Base-by-base conservation (phyloP, 2,797 vertebrate genomes). In the Erpetoichthys calabaricus region DNA sequence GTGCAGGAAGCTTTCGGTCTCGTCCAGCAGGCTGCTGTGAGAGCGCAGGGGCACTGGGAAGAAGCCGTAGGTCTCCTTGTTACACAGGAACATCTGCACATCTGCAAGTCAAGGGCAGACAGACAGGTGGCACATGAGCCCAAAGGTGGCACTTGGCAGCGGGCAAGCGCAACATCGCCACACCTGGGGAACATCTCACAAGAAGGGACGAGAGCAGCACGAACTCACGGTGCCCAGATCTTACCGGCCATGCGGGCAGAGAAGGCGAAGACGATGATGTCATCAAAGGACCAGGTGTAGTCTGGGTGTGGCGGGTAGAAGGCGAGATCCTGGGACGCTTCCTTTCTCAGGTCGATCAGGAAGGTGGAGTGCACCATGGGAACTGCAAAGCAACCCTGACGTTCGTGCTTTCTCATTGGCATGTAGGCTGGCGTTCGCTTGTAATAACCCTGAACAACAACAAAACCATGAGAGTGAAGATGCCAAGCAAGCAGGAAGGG, bases 351-450 rank as follows among this genome's bases (percentile, higher is more conserved):
- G 68, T 97, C 92, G 1, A 97, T 70, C 53, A 97, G 81, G 69
- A 97, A 88, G 9, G 90, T 94, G 3, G 93, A 97, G 74, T 97
- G 92, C 47, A 94, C 91, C 93, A 97, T 97, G 58, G 92, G 90
- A 25, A 97, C 91, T 0, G 91, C 80, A 53, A 97, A 97, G 71
- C 92, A 94, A 60, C 92, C 93, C 4, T 58, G 80, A 0, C 90
- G 85, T 45, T 87, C 68, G 4, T 84, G 86, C 65, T 88, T 90
- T 54, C 92, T 84, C 3, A 97, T 81, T 5, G 92, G 92, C 56
- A 96, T 80, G 73, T 96, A 97, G 55, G 90, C 91, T 0, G 93
- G 90, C 0, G 93, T 94, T 58, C 92, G 85, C 61, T 81, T 84
- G 68, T 97, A 97, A 73, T 97, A 97, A 7, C 93, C 93, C 92